phyloP scores from a whole-genome alignment of 1,140 invertebrate genomes.

The Dryas iulia region DNA sequence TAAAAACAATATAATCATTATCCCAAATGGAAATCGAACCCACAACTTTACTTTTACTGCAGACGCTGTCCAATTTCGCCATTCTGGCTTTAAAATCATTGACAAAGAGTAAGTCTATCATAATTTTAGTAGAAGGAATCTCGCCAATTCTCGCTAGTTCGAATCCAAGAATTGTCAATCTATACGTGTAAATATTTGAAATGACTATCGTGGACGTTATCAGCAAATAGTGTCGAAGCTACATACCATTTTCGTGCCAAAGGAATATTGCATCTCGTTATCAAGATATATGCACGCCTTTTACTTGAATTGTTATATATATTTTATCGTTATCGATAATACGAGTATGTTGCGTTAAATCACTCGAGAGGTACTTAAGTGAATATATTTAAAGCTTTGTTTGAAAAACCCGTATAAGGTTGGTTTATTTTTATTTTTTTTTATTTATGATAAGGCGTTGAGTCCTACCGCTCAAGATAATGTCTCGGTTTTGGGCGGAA shows the following conservation, averaged over 20 bases:
- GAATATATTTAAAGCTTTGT: not conserved
- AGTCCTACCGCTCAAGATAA: too few relatives aligned
- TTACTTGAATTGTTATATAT: not conserved
- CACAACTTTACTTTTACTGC: too few relatives aligned
- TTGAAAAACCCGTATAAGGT: not conserved
- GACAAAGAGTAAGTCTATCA: not conserved
- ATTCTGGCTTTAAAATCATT: too few relatives aligned
- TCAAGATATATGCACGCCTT: not conserved
- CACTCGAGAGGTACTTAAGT: not conserved
- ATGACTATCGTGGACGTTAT: not conserved
- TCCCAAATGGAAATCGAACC: too few relatives aligned
- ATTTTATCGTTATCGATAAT: not conserved
- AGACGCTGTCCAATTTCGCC: too few relatives aligned
- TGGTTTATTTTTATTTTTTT: not conserved
- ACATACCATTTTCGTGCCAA: not conserved
- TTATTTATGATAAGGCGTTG: too few relatives aligned
- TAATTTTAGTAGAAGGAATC: not conserved
- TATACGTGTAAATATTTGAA: slow-evolving; percentile 1
- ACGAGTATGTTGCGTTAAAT: not conserved
- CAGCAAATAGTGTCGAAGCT: not conserved
- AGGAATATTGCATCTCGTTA: not conserved
- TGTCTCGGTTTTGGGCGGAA: too few relatives aligned
- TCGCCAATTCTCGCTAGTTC: not conserved
- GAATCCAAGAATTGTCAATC: not conserved
- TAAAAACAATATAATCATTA: too few relatives aligned